A percentile compares a stretch with the other conserved stretches of the same genome.
Evolutionary conservation across 2,113 vertebrate genomes (phyloP).

Genomic region (Tauraco erythrolophus): DNA sequence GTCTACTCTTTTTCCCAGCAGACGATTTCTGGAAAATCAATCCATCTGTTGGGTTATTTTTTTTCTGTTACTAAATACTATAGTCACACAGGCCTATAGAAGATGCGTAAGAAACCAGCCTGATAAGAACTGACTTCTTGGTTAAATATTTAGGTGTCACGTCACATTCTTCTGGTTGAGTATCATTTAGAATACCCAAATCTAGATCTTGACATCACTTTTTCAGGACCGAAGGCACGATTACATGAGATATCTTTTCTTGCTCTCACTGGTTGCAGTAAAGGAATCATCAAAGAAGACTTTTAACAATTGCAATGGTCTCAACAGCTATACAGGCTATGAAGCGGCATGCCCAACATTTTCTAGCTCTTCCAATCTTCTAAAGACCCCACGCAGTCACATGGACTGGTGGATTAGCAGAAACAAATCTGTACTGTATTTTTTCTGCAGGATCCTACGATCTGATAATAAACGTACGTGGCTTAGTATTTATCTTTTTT

Average conservation of each 20-base stretch:
- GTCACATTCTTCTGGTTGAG: neutral
- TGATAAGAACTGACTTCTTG: neutral
- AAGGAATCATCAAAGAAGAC: neutral
- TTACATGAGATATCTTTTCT: neutral
- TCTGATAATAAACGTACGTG: neutral
- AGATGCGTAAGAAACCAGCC: neutral
- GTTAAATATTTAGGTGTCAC: neutral
- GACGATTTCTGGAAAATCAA: neutral
- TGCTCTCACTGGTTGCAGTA: neutral
- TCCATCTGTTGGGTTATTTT: neutral
- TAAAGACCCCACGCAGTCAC: neutral
- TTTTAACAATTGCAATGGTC: neutral
- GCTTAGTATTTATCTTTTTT: neutral
- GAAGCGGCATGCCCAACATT: neutral
- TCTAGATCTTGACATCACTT: neutral
- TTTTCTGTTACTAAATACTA: neutral
- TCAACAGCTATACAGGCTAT: neutral
- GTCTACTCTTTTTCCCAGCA: neutral
- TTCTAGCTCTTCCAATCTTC: neutral
- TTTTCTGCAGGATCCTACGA: rapidly evolving
- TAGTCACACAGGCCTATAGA: neutral
- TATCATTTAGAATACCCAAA: neutral
- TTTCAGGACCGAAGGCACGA: neutral
- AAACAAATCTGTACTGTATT: neutral
- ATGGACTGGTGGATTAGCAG: neutral